Evolutionary conservation across 1,140 invertebrate genomes (phyloP).

Genomic region (Trichonephila clavipes): DNA sequence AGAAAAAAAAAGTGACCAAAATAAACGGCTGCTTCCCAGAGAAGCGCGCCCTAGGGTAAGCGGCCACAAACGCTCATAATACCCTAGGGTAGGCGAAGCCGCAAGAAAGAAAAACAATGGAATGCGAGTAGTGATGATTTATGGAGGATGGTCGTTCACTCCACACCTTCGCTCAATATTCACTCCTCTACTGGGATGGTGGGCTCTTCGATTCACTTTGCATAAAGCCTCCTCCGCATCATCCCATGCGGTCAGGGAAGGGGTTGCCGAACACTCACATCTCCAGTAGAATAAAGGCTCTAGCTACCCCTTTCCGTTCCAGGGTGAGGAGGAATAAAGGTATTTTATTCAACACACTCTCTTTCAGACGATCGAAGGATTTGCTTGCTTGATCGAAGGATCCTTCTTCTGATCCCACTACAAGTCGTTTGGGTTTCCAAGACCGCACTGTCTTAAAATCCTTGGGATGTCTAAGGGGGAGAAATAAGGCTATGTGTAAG

Average conservation of each 20-base stretch:
- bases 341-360: conserved; percentile 28
- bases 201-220: conserved; percentile 41
- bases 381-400: conserved; percentile 9
- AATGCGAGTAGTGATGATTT: conserved; percentile 72
- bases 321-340: conserved; percentile 11
- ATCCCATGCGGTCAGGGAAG: conserved; percentile 31
- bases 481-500: too few relatives aligned
- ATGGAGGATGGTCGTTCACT: conserved; percentile 36
- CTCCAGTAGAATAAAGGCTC: background rate
- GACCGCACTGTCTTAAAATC: too few relatives aligned
- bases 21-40: conserved; percentile 63
- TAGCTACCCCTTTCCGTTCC: background rate
- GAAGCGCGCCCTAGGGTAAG: conserved; percentile 54
- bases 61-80: conserved; percentile 70
- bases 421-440: background rate
- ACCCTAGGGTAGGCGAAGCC: conserved; percentile 58
- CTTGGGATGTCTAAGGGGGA: too few relatives aligned
- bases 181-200: conserved; percentile 42
- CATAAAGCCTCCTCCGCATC: conserved; percentile 27
- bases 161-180: conserved; percentile 62
- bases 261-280: background rate
- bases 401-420: background rate
- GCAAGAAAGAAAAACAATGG: conserved; percentile 70
- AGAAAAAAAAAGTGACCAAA: conserved; percentile 72
- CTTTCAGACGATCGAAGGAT: conserved; percentile 4